Conservation (phyloP, 2,888 invertebrate species). For the Andrena fulva region DNA sequence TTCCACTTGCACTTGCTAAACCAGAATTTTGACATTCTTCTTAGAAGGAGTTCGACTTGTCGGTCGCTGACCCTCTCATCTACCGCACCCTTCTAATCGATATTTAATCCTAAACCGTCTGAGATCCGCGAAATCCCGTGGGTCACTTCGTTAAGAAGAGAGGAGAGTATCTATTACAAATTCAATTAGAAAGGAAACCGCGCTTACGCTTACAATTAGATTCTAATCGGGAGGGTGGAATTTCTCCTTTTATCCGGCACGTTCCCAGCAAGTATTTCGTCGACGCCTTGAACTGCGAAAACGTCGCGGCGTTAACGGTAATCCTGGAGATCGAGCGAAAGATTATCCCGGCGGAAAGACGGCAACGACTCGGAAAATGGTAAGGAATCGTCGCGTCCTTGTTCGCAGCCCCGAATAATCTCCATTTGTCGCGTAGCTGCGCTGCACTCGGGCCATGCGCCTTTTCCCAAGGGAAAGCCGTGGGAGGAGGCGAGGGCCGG, state of each 20-base stretch:
- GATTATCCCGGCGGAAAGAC: constrained; percentile 69
- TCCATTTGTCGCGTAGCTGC: constrained; percentile 60
- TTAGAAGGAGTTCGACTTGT: too few species aligned
- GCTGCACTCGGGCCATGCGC: constrained; percentile 31
- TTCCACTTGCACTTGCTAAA: neutral
- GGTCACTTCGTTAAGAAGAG: neutral
- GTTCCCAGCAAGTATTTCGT: constrained; percentile 39
- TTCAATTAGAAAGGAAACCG: constrained; percentile 39
- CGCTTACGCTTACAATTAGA: constrained; percentile 27
- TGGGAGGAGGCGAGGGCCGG: neutral
- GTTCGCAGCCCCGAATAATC: constrained; percentile 64
- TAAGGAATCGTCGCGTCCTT: constrained; percentile 61
- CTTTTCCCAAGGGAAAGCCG: constrained; percentile 28
- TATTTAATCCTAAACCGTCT: neutral
- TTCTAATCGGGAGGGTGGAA: constrained; percentile 28
- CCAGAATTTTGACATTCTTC: neutral
- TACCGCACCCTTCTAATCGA: neutral
- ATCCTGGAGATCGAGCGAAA: constrained; percentile 72
- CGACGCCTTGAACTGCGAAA: constrained; percentile 48
- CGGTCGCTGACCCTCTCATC: too few species aligned
- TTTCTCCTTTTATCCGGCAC: constrained; percentile 11
- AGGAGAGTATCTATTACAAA: neutral
- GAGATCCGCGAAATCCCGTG: constrained; percentile 16
- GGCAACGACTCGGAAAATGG: constrained; percentile 73
- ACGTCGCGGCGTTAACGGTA: constrained; percentile 65